Base-by-base conservation (phyloP, 1,140 invertebrate species). In the Antheraea pernyi region DNA sequence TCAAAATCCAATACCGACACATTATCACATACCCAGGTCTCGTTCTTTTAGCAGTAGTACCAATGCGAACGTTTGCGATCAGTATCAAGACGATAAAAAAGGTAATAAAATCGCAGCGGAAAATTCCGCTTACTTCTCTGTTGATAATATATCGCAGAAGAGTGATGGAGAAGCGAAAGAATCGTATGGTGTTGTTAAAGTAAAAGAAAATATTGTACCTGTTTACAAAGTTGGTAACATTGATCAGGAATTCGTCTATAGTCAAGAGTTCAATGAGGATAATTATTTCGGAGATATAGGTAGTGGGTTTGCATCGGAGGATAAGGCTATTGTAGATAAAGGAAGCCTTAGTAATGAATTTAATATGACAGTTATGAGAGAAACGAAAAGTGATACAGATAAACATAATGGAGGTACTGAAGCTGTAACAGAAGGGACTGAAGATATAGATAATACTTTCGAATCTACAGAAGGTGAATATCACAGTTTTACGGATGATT, bases 221-320 rank as follows among this genome's bases (percentile, higher is more conserved):
- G 69, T 87, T 0, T 83, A 73, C 16, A 87, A 87, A 82, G 60
- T 86, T 18, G 67, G 68, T 1, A 73, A 70, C 62, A 65, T 82
- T 16, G 73, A 71, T 8, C 60, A 60, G 5, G 89, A 91, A 67
- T 91, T 91, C 68, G 85, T 91, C 46, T 87, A 91, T 22, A 89
- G 83, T 68, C 86, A 92, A 78, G 89, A 92, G 59, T 92, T 91
- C 63, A 88, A 76, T 65, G 90, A 92, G 71, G 90, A 91, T 72
- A 85, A 86, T 68, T 91, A 91, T 77, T 78, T 91, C 37, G 82
- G 76, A 9, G 85, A 86, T 67, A 73, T 86, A 7, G 83, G 73
- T 19, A 81, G 80, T 58, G 84, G 80, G 72, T 89, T 85, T 65
- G 77, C 83, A 5, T 81, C 82, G 3, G 74, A 80, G 59, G 81